phyloP scores from a whole-genome alignment of 2,797 vertebrate species.

The Peromyscus attwateri region DNA sequence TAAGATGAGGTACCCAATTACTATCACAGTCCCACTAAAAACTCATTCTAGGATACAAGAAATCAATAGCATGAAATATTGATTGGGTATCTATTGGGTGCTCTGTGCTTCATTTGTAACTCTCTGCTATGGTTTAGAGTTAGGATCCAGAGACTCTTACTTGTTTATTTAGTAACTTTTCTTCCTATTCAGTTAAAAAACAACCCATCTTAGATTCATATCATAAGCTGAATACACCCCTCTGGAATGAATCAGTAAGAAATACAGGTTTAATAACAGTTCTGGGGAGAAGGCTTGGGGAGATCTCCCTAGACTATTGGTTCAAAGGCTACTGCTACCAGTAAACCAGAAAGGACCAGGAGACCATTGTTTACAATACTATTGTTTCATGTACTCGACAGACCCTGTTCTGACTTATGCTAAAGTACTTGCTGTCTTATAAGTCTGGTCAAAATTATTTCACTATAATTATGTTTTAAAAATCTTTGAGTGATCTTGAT shows the following conservation, averaged over 20 bases:
- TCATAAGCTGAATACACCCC: constrained; percentile 52
- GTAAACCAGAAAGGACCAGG: constrained; percentile 40
- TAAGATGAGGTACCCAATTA: constrained; percentile 81
- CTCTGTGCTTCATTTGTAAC: constrained; percentile 76
- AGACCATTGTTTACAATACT: constrained; percentile 56
- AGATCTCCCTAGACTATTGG: constrained; percentile 58
- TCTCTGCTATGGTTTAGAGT: constrained; percentile 73
- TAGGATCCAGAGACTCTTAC: constrained; percentile 34
- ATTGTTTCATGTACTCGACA: constrained; percentile 29
- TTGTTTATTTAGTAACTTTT: constrained; percentile 70
- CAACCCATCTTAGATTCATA: constrained; percentile 23
- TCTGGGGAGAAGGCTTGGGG: constrained; percentile 58
- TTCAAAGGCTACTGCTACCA: constrained; percentile 53
- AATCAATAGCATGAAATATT: constrained; percentile 81
- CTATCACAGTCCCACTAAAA: constrained; percentile 74
- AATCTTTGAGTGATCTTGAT: constrained; percentile 8
- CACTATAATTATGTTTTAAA: constrained; percentile 21
- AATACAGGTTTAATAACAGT: constrained; percentile 61
- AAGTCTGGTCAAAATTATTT: constrained; percentile 56
- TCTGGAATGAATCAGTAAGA: constrained; percentile 70
- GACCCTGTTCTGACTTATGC: constrained; percentile 18
- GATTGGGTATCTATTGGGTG: constrained; percentile 68
- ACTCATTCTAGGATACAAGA: constrained; percentile 67
- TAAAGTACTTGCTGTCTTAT: neutral
- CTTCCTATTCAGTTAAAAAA: constrained; percentile 28